Evolutionary conservation across 2,113 vertebrate genomes (phyloP).

Genomic region (Ammodytes dubius): DNA sequence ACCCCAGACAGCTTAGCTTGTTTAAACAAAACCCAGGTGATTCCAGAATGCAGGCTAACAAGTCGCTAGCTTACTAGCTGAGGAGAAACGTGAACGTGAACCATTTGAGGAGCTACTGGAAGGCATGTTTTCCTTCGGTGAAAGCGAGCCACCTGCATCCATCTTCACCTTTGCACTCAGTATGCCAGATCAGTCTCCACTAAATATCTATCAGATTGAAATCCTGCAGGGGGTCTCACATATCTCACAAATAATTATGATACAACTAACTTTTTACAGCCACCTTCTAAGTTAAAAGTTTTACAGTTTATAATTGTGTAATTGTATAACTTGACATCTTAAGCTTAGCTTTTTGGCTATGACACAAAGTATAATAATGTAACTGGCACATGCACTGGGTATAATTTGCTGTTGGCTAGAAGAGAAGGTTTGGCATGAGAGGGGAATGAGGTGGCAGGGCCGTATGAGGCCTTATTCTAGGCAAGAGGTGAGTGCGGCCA

Average conservation of each 20-base stretch:
- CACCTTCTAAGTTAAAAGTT: neutral
- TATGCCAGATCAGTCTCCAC: neutral
- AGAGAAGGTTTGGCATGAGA: neutral
- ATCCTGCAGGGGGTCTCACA: neutral
- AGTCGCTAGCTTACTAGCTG: neutral
- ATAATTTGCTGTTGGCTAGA: neutral
- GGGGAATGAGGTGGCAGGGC: neutral
- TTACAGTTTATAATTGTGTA: neutral
- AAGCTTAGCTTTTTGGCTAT: neutral
- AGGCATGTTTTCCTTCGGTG: no score
- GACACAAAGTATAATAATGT: neutral
- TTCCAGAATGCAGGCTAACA: neutral
- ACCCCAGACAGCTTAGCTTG: no score
- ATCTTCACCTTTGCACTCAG: neutral
- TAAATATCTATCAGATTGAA: neutral
- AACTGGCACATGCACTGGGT: neutral
- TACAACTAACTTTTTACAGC: neutral
- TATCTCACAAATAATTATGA: neutral
- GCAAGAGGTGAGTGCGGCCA: slow-evolving; percentile 47
- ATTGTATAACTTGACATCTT: no score
- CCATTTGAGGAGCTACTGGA: neutral
- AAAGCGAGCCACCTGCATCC: neutral
- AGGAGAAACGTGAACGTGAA: neutral
- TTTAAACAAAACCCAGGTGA: no score
- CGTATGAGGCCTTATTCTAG: slow-evolving; percentile 52